These are phyloP conservation scores for Centruroides sculpturatus DNA, from an alignment of 1,140 invertebrate species.

Conservation along the genomic window DNA sequence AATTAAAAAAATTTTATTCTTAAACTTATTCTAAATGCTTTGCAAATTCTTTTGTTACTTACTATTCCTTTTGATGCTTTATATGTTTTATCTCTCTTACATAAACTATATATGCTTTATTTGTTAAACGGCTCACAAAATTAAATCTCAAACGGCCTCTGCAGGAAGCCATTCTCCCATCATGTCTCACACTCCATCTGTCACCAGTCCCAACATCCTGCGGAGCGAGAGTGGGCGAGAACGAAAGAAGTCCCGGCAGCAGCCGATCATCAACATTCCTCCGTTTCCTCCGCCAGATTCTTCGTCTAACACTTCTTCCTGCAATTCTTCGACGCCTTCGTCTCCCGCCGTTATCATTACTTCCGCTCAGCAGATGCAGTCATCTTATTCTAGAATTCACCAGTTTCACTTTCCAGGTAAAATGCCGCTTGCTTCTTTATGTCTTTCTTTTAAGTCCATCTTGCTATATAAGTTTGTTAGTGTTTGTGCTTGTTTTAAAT, in stretches of 20 bases:
- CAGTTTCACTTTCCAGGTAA: conserved; percentile 77
- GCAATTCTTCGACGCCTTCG: conserved; percentile 89
- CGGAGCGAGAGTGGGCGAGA: conserved; percentile 9
- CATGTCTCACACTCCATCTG: neutral
- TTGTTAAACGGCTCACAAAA: too few species aligned
- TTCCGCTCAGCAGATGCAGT: conserved; percentile 35
- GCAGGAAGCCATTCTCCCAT: conserved; percentile 17
- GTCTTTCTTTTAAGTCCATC: too few species aligned
- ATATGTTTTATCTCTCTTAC: too few species aligned
- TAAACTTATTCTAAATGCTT: too few species aligned
- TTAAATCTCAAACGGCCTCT: neutral
- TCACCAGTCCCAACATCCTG: conserved; percentile 10
- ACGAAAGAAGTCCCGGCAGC: conserved; percentile 8
- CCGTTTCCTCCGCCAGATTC: conserved; percentile 46
- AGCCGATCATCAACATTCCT: conserved; percentile 8
- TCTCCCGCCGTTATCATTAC: conserved; percentile 61
- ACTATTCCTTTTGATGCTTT: too few species aligned
- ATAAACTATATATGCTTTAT: neutral
- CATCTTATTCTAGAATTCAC: conserved; percentile 35
- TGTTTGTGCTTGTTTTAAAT: too few species aligned
- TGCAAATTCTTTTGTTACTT: too few species aligned
- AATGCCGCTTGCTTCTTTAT: neutral
- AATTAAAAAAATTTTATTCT: too few species aligned
- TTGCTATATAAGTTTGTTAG: too few species aligned
- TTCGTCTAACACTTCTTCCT: conserved; percentile 87